Evolutionary conservation across 2,113 vertebrate species (phyloP), one percentile per base, ranked within the genome.

Genomic region (Suncus etruscus): DNA sequence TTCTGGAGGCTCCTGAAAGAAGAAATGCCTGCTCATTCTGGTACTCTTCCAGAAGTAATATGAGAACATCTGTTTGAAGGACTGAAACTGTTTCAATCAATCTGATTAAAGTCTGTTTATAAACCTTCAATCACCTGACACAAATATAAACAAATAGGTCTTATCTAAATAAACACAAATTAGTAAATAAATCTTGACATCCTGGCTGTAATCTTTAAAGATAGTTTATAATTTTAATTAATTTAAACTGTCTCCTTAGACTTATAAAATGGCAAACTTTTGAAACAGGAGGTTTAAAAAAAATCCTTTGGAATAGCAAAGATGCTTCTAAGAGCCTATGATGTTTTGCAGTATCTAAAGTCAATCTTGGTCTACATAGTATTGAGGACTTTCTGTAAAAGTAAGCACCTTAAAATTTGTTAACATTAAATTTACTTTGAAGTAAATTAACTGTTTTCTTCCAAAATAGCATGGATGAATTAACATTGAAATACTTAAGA

Each of bases 51-150:
- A 51, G 4, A n/a, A 83, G 3, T 14, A 75, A 70, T 50, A 14
- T 5, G 15, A 54, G 72, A 24, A 72, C 51, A 73, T 79, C 22
- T 94, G 45, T 51, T 39, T 45, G 83, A 75, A 12, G 86, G 32
- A 20, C 20, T 63, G 66, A 81, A 39, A 83, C 76, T 66, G 14
- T 85, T 93, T 91, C 76, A 69, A 27, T 82, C 11, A 29, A 39
- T 6, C 18, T 54, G 14, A 48, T 79, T 92, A 87, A 84, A 89
- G 92, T 91, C 2, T 78, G n/a, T 51, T 66, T 78, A 48, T 74
- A 88, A 75, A 83, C 31, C 27, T 73, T 77, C 48, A 94, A 47
- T 78, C 78, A 84, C 66, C 61, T 15, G 3, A 87, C 27, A 66
- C 25, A 66, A 25, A 66, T 66, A 7, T 27, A 94, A 79, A 8